Evolutionary conservation across 2,888 invertebrate genomes (phyloP).

Genomic region (Notodonta dromedarius): DNA sequence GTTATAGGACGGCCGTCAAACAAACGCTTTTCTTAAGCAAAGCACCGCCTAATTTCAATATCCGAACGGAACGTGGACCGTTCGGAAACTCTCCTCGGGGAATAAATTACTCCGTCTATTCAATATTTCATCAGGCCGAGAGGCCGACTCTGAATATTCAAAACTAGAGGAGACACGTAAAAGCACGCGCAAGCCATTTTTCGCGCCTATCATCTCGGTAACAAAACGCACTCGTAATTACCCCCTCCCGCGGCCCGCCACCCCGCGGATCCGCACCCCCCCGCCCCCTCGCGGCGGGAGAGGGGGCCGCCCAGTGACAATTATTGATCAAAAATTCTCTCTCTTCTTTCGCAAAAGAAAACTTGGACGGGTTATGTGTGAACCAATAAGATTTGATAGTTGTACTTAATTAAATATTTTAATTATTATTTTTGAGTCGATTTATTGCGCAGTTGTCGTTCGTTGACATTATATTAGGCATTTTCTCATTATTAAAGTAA

Average conservation of each 20-base stretch:
- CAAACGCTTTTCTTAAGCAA: conserved; percentile 80
- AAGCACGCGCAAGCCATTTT: conserved; percentile 84
- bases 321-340: conserved; percentile 89
- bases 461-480: no score
- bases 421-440: conserved; percentile 35
- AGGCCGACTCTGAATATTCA: conserved; percentile 82
- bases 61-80: conserved; percentile 77
- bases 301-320: conserved; percentile 85
- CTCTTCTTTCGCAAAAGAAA: conserved; percentile 85
- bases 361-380: conserved; percentile 85
- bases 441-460: background rate
- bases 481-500: no score
- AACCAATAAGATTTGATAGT: conserved; percentile 76
- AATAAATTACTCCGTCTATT: conserved; percentile 83
- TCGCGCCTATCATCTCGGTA: conserved; percentile 85
- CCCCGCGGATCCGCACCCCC: conserved; percentile 47
- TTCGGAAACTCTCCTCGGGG: conserved; percentile 79
- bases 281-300: conserved; percentile 46
- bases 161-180: conserved; percentile 83
- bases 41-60: conserved; percentile 84
- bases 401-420: conserved; percentile 72
- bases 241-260: conserved; percentile 62
- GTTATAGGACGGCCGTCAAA: conserved; percentile 66
- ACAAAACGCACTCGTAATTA: conserved; percentile 85
- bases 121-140: conserved; percentile 83